Evolutionary conservation across 2,888 invertebrate genomes (phyloP), one percentile per base, ranked within the genome.

Genomic region (Zygogramma bicolorata): DNA sequence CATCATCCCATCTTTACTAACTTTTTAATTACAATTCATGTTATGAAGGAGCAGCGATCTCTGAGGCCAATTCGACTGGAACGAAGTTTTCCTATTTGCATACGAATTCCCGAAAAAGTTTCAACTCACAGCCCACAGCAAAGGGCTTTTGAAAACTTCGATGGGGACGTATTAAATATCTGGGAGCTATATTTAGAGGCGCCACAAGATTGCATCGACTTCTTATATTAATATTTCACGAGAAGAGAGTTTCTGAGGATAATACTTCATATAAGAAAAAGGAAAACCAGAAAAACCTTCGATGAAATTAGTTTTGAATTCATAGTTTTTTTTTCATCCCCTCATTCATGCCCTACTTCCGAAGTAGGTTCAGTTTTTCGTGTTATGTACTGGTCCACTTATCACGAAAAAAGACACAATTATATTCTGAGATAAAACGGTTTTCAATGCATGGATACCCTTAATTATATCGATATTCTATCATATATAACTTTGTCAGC

Each of bases 11-110:
- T 20, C 18, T 27, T 5, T 15, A 46, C 22, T 53, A 65, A 65
- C 31, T 65, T 49, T 46, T 31, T 49, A 31, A 65, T 65, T 25
- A 53, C 53, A 49, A 53, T 49, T 65, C 53, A 31, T 53, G 49
- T 20, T 65, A 13, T 6, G 53, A 53, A 20, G 46, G 31, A 65
- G 40, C 63, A 31, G 31, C 18, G 40, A 13, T 65, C 53, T 29
- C 27, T 2, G 5, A 29, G 18, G 27, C 31, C n/a, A 29, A 6
- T 27, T 46, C 20, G 5, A 53, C 27, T 13, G 27, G 25, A 22
- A 25, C 46, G 7, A 65, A 65, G 53, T 65, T 65, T 65, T 65
- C 27, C 29, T 65, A 65, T 65, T 65, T 49, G 65, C 65, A 65
- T 65, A 53, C 31, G 38, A 65, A 65, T 53, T 63, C 8, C 53